A percentile compares a stretch with the other conserved stretches of the same genome.
These are phyloP conservation scores for Cassiopea xamachana DNA, from an alignment of 30 jellyfish, hydroid and myxozoan species.

Conservation along the genomic window DNA sequence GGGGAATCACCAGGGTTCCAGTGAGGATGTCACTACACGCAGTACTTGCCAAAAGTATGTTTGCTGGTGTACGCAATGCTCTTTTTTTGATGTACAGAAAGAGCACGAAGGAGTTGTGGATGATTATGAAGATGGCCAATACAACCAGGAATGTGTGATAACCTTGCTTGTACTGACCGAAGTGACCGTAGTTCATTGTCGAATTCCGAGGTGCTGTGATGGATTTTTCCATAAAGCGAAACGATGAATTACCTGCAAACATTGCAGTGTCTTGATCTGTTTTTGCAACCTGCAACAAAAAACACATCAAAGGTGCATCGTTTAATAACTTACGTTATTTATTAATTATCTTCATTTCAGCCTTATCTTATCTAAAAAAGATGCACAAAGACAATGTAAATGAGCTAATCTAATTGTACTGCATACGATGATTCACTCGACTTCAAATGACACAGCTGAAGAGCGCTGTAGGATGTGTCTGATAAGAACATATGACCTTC, in stretches of 20 bases:
- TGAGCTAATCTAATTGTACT: too few species aligned
- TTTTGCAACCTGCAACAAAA: background rate
- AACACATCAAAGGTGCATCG: background rate
- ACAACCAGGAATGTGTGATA: conserved; percentile 29
- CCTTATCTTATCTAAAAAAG: too few species aligned
- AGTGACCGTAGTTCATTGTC: background rate
- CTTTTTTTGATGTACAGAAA: conserved; percentile 8
- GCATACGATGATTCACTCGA: too few species aligned
- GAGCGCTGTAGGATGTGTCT: too few species aligned
- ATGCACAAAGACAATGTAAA: too few species aligned
- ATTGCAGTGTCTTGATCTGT: background rate
- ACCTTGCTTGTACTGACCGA: conserved; percentile 13
- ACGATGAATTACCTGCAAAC: background rate
- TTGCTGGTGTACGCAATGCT: conserved; percentile 24
- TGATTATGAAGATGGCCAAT: conserved; percentile 23
- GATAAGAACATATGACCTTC: too few species aligned
- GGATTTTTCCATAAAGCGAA: background rate
- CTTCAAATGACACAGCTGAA: too few species aligned
- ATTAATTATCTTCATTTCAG: too few species aligned
- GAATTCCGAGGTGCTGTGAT: background rate
- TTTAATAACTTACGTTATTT: too few species aligned
- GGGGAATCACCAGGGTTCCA: conserved; percentile 37
- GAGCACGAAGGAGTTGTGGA: conserved; percentile 43
- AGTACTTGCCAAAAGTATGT: conserved; percentile 29
- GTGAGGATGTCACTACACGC: conserved; percentile 44